Evolutionary conservation across 1,140 invertebrate genomes (phyloP).

Genomic region (Daktulosphaira vitifoliae): DNA sequence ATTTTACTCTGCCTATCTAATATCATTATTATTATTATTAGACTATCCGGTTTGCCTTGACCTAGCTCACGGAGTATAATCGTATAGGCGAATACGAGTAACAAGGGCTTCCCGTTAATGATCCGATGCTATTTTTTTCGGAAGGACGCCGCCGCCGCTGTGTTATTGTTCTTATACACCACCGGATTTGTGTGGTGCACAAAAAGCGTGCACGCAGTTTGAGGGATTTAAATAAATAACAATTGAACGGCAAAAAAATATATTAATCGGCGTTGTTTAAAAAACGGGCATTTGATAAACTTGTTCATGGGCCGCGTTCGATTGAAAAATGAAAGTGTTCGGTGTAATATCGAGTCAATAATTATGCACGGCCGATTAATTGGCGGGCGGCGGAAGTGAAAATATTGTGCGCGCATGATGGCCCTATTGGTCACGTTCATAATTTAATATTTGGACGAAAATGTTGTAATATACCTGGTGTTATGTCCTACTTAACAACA

Average conservation of each 20-base stretch:
- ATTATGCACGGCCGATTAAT: too few relatives aligned
- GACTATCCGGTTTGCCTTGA: constrained; percentile 23
- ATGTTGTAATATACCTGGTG: too few relatives aligned
- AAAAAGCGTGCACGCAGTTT: background rate
- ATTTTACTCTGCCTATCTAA: background rate
- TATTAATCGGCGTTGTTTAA: too few relatives aligned
- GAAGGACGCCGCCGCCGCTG: constrained; percentile 5
- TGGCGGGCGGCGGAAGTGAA: background rate
- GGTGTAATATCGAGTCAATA: too few relatives aligned
- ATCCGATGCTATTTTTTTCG: constrained; percentile 9
- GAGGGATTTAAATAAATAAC: too few relatives aligned
- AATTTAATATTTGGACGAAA: background rate
- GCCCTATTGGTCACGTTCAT: background rate
- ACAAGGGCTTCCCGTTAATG: constrained; percentile 30
- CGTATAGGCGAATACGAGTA: constrained; percentile 2
- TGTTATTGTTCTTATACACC: too few relatives aligned
- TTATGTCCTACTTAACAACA: too few relatives aligned
- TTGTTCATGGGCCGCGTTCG: too few relatives aligned
- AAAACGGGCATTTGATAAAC: too few relatives aligned
- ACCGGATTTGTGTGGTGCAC: too few relatives aligned
- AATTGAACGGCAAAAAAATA: too few relatives aligned
- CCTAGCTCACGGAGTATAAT: constrained; percentile 23
- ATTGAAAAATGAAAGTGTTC: too few relatives aligned
- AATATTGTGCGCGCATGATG: background rate
- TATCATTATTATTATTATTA: background rate